These are phyloP conservation scores for Oxytorus armatus DNA, from an alignment of 2,888 invertebrate genomes.

Conservation along the genomic window DNA sequence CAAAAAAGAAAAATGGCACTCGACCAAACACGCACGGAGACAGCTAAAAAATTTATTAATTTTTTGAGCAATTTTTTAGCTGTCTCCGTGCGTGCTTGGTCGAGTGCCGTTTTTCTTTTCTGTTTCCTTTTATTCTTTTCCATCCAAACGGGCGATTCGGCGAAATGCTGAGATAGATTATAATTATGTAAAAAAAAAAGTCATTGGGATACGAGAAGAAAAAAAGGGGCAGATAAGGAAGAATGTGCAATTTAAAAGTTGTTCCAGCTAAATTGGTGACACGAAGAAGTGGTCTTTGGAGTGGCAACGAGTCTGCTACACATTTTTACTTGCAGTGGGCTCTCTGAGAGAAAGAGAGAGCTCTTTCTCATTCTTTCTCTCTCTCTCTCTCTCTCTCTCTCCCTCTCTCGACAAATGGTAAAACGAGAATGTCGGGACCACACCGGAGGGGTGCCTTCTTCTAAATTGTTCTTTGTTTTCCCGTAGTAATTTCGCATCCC, in stretches of 20 bases:
- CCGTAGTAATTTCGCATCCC: slow-evolving; percentile 65
- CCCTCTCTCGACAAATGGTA: slow-evolving; percentile 38
- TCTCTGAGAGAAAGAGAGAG: no score
- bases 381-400: background rate
- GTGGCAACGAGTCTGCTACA: slow-evolving; percentile 20
- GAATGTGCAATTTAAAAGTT: slow-evolving; percentile 54
- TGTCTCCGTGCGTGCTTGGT: background rate
- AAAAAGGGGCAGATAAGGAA: slow-evolving; percentile 3
- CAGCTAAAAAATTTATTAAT: background rate
- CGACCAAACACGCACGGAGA: background rate
- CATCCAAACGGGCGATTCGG: background rate
- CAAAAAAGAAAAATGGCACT: slow-evolving; percentile 8
- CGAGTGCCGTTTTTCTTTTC: slow-evolving; percentile 3
- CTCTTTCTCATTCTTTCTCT: no score
- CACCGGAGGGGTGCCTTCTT: slow-evolving; percentile 36
- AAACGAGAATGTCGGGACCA: slow-evolving; percentile 53
- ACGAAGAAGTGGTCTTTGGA: slow-evolving; percentile 36
- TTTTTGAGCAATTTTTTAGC: no score
- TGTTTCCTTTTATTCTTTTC: no score
- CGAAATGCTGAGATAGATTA: background rate
- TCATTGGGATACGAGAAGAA: background rate
- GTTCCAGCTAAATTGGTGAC: slow-evolving; percentile 49
- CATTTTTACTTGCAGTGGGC: slow-evolving; percentile 15
- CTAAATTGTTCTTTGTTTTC: slow-evolving; percentile 60
- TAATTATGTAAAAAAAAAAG: slow-evolving; percentile 13